Percentiles rank a stretch among this genome's conserved stretches.
These are phyloP conservation scores for Xestia c-nigrum DNA, from an alignment of 2,888 invertebrate species.

Conservation along the genomic window DNA sequence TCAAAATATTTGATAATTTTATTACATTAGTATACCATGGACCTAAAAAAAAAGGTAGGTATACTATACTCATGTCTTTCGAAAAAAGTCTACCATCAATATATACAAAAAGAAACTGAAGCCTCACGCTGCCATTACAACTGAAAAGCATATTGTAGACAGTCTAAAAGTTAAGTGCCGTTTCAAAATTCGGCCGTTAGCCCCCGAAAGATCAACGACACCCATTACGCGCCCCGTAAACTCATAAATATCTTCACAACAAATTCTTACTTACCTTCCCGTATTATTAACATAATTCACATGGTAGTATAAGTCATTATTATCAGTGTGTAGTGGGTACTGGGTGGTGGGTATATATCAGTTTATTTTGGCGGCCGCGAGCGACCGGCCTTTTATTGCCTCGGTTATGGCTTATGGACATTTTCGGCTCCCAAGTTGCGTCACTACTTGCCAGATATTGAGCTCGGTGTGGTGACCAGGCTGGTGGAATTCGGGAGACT, in stretches of 20 bases:
- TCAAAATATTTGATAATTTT: too few species aligned
- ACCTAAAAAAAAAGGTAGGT: too few species aligned
- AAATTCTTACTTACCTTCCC: conserved; percentile 60
- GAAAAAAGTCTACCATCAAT: neutral
- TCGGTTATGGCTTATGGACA: conserved; percentile 75
- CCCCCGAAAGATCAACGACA: conserved; percentile 45
- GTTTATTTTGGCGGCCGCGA: conserved; percentile 63
- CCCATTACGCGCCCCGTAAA: conserved; percentile 37
- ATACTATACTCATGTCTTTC: too few species aligned
- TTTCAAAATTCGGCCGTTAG: conserved; percentile 26
- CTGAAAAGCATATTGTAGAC: conserved; percentile 7
- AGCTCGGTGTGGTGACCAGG: conserved; percentile 43
- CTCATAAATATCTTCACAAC: conserved; percentile 58
- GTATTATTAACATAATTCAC: conserved; percentile 64
- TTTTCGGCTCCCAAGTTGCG: conserved; percentile 66
- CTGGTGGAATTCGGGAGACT: neutral
- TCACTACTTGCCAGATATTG: conserved; percentile 66
- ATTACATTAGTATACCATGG: too few species aligned
- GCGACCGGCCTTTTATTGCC: conserved; percentile 72
- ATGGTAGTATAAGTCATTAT: conserved; percentile 62
- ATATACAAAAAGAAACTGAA: neutral
- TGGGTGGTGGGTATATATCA: conserved; percentile 59
- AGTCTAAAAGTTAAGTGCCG: conserved; percentile 6
- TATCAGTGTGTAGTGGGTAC: conserved; percentile 58
- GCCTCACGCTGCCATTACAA: neutral